A percentile compares a stretch with the other conserved stretches of the same genome.
Conservation (phyloP, 2,113 vertebrate species). For the Perca fluviatilis region DNA sequence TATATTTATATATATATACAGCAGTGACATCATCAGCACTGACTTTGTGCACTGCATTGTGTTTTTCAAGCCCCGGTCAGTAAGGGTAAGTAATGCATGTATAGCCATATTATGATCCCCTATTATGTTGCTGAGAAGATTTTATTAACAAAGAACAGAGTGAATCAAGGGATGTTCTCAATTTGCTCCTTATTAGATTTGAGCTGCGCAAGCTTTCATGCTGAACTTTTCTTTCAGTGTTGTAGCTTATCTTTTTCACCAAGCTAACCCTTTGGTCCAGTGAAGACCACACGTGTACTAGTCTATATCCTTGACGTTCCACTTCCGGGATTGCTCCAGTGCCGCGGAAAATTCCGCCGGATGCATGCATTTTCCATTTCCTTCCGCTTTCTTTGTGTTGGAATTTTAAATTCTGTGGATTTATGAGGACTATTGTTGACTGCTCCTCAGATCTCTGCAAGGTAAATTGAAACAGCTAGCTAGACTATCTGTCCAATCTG, state of each 20-base stretch:
- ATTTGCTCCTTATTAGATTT: slow-evolving; percentile 36
- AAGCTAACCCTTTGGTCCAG: slow-evolving; percentile 7
- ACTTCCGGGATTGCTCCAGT: no score
- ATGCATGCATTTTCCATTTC: no score
- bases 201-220: neutral
- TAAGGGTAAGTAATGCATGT: slow-evolving; percentile 6
- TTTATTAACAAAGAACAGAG: slow-evolving; percentile 14
- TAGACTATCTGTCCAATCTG: no score
- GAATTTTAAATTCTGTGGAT: no score
- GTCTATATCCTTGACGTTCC: no score
- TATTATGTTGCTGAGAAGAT: slow-evolving; percentile 27
- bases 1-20: no score
- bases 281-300: neutral
- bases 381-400: no score
- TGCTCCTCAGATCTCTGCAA: no score
- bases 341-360: no score
- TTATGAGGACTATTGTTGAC: no score
- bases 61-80: neutral
- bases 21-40: slow-evolving; percentile 1
- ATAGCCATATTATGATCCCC: slow-evolving; percentile 15
- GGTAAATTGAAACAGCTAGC: no score
- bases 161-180: slow-evolving; percentile 19
- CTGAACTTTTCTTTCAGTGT: slow-evolving; percentile 22
- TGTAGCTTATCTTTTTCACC: slow-evolving; percentile 10
- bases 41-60: neutral